Evolutionary conservation across 2,797 vertebrate genomes (phyloP).

Genomic region (Momotus momota): DNA sequence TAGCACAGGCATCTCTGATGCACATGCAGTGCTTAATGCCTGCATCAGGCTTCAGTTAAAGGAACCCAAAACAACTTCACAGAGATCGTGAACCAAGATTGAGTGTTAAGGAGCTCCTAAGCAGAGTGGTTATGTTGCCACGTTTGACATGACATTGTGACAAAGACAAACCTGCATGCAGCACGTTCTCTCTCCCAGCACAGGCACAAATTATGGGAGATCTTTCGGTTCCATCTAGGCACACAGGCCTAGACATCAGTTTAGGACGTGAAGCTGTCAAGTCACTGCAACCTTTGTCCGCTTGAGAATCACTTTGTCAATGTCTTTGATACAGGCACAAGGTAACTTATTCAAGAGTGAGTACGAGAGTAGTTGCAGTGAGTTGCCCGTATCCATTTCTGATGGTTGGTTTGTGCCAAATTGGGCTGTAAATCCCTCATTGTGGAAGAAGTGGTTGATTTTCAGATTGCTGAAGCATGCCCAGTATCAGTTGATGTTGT

Average conservation of each 20-base stretch:
- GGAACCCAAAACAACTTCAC: background rate
- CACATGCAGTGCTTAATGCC: background rate
- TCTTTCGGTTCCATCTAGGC: background rate
- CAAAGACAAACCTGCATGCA: background rate
- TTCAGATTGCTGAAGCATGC: background rate
- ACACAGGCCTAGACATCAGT: background rate
- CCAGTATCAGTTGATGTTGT: background rate
- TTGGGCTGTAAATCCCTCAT: background rate
- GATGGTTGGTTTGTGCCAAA: background rate
- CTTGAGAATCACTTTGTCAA: background rate
- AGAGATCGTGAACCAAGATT: background rate
- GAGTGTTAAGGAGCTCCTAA: background rate
- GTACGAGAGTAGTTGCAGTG: accelerated
- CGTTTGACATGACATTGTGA: background rate
- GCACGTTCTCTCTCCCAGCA: background rate
- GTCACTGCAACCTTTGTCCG: background rate
- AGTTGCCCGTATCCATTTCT: background rate
- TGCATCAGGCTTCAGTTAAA: background rate
- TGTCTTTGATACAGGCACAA: background rate
- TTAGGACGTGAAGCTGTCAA: background rate
- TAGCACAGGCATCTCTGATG: background rate
- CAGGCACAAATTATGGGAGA: background rate
- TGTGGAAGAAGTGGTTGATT: constrained; percentile 9
- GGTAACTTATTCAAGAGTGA: background rate
- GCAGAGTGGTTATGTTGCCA: background rate